These are phyloP conservation scores for Istiophorus platypterus DNA, from an alignment of 2,113 vertebrate genomes.

Conservation along the genomic window DNA sequence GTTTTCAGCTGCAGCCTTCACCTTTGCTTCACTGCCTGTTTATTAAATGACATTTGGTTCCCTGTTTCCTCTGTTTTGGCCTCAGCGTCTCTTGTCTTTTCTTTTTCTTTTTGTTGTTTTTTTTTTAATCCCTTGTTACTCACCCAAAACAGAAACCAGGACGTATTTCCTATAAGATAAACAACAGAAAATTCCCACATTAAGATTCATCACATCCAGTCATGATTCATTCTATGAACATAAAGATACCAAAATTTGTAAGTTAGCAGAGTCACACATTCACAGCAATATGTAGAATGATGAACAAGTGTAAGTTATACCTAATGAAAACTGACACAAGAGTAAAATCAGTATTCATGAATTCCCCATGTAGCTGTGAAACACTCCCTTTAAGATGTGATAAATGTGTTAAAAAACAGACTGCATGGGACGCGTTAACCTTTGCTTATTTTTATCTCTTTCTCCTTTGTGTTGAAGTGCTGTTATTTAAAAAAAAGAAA, in stretches of 20 bases:
- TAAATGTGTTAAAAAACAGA: constrained; percentile 27
- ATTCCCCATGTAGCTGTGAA: constrained; percentile 9
- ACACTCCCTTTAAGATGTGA: not conserved
- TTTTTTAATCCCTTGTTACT: not conserved
- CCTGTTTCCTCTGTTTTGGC: constrained; percentile 4
- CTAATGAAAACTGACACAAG: not conserved
- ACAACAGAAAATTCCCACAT: not conserved
- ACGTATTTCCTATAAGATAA: not conserved
- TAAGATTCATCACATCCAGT: not conserved
- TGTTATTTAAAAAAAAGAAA: constrained; percentile 1
- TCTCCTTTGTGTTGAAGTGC: constrained; percentile 11
- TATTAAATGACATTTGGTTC: constrained; percentile 34
- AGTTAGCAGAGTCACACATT: not conserved
- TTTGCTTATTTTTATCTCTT: constrained; percentile 53
- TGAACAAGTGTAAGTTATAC: not conserved
- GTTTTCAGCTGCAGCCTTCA: constrained; percentile 21
- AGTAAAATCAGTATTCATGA: not conserved
- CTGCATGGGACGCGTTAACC: constrained; percentile 18
- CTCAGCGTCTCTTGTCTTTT: constrained; percentile 29
- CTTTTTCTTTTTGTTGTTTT: constrained; percentile 17
- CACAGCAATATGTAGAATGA: not conserved
- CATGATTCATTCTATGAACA: not conserved
- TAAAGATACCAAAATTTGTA: not conserved
- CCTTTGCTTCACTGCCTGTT: constrained; percentile 30
- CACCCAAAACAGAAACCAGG: not conserved